These are phyloP conservation scores for Leptinotarsa rubiginosa DNA, from an alignment of 2,888 invertebrate genomes.

Conservation along the genomic window DNA sequence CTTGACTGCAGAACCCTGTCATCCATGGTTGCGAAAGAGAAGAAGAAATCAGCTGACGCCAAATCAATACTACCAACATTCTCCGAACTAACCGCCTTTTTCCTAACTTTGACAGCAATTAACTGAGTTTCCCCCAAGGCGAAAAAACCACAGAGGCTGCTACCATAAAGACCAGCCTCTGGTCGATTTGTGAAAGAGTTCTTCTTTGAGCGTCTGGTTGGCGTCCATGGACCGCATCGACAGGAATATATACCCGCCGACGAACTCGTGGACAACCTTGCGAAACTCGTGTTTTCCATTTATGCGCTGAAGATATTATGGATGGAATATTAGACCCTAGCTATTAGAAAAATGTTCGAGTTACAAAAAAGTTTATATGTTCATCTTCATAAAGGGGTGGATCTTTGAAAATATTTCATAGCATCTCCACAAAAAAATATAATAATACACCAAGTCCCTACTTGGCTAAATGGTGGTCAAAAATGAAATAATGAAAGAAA, in stretches of 20 bases:
- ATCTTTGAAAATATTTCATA: too few species aligned
- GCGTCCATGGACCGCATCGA: constrained; percentile 98
- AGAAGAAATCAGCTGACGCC: not conserved
- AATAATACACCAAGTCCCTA: too few species aligned
- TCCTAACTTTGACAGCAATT: not conserved
- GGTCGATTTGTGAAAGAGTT: constrained; percentile 97
- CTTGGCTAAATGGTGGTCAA: too few species aligned
- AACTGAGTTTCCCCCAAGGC: not conserved
- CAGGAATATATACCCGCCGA: constrained; percentile 98
- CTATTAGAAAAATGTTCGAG: too few species aligned
- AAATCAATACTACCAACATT: not conserved
- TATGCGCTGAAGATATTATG: constrained; percentile 76
- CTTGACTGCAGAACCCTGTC: too few species aligned
- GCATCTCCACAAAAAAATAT: too few species aligned
- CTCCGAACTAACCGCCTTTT: not conserved
- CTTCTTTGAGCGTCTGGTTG: constrained; percentile 96
- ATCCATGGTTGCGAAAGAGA: too few species aligned
- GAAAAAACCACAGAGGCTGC: not conserved
- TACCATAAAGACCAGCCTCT: constrained; percentile 86
- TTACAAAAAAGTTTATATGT: too few species aligned
- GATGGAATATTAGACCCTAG: too few species aligned
- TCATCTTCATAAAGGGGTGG: too few species aligned
- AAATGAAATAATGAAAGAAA: too few species aligned
- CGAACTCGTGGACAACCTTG: constrained; percentile 98
- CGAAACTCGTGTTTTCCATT: constrained; percentile 78